Evolutionary conservation across 2,113 vertebrate genomes (phyloP).

Genomic region (Chloropsis hardwickii): DNA sequence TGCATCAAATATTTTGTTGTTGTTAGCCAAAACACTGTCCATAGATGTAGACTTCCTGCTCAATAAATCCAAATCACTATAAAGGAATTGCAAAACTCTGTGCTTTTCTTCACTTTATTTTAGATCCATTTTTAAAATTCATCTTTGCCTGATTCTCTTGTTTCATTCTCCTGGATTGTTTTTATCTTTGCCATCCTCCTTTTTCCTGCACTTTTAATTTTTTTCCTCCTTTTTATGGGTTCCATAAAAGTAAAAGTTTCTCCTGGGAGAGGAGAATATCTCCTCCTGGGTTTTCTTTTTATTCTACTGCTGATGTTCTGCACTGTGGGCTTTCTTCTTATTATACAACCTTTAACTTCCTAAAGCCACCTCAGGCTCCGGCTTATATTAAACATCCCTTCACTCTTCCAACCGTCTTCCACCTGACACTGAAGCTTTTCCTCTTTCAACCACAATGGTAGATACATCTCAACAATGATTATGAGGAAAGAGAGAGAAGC

Average conservation of each 20-base stretch:
- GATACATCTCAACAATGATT: not conserved
- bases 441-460: not conserved
- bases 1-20: not conserved
- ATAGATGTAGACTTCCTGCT: not conserved
- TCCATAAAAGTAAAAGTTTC: not conserved
- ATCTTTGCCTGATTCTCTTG: not conserved
- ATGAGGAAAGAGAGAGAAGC: not conserved
- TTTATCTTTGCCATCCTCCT: not conserved
- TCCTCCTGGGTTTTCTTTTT: not conserved
- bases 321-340: not conserved
- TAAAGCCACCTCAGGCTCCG: not conserved
- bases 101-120: not conserved
- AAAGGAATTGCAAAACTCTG: not conserved
- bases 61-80: not conserved
- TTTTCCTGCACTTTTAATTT: not conserved
- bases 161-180: not conserved
- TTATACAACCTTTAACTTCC: not conserved
- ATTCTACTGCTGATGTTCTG: not conserved
- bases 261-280: not conserved
- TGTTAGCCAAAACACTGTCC: not conserved
- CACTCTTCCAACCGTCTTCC: not conserved
- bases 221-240: not conserved
- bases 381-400: not conserved
- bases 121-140: accelerated
- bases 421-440: not conserved